A percentile compares a stretch with the other conserved stretches of the same genome.
These are phyloP conservation scores for Pelobates fuscus DNA, from an alignment of 2,113 vertebrate species.

Conservation along the genomic window DNA sequence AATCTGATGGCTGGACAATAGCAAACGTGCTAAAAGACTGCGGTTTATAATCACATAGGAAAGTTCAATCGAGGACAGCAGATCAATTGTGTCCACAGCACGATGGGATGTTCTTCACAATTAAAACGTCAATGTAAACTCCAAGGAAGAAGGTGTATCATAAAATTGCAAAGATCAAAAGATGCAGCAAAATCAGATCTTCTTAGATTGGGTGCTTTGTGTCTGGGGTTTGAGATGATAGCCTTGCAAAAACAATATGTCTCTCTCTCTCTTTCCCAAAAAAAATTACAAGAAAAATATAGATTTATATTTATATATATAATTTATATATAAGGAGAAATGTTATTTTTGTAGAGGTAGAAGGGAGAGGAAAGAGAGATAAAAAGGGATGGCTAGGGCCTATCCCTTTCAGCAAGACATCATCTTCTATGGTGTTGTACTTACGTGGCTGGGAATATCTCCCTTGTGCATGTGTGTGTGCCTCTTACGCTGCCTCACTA, in stretches of 20 bases:
- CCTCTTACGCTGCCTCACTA: conserved; percentile 59
- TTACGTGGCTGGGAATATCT: conserved; percentile 80
- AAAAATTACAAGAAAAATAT: conserved; percentile 4
- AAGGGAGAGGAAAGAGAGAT: conserved; percentile 15
- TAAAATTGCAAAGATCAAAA: conserved; percentile 5
- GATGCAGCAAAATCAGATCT: conserved; percentile 8
- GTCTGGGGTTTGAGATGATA: conserved; percentile 54
- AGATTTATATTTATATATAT: not conserved
- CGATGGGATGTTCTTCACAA: not conserved
- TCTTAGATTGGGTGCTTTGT: conserved; percentile 41
- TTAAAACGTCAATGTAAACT: conserved; percentile 25
- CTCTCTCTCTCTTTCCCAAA: not conserved
- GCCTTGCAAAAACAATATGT: conserved; percentile 42
- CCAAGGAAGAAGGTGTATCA: conserved; percentile 37
- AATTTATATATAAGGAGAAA: not conserved
- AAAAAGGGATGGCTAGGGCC: conserved; percentile 70
- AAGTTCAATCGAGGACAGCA: conserved; percentile 54
- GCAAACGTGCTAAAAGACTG: not conserved
- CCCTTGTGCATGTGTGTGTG: conserved; percentile 53
- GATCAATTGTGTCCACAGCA: conserved; percentile 24
- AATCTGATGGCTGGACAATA: conserved; percentile 6
- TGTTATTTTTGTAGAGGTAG: conserved; percentile 4
- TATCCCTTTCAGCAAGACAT: conserved; percentile 81
- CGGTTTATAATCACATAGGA: conserved; percentile 24
- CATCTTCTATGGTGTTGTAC: conserved; percentile 70